Percentiles rank a stretch among this genome's conserved stretches.
These are phyloP conservation scores for Camelus dromedarius DNA, from an alignment of 2,113 vertebrate genomes.

Conservation along the genomic window DNA sequence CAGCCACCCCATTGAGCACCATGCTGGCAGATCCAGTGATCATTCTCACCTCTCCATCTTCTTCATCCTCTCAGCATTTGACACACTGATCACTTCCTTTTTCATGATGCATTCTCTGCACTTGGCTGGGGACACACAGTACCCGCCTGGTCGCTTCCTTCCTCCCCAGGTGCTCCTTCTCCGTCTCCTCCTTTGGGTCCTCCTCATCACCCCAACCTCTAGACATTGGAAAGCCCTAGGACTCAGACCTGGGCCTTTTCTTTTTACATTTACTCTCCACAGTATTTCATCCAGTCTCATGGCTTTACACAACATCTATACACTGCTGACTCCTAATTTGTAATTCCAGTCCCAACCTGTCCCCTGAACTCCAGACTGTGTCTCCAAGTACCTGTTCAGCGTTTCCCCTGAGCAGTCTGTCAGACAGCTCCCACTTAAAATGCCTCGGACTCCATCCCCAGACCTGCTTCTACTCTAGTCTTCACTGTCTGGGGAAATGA, in stretches of 20 bases:
- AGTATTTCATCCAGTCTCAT: background rate
- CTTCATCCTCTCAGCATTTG: background rate
- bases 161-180: background rate
- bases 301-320: background rate
- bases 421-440: background rate
- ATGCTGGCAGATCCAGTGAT: no score
- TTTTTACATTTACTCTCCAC: background rate
- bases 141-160: background rate
- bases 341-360: background rate
- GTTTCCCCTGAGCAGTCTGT: background rate
- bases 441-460: background rate
- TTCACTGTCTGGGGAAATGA: background rate
- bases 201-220: background rate
- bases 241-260: background rate
- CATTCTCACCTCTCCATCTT: rapidly evolving
- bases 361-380: background rate
- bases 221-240: background rate
- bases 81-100: rapidly evolving
- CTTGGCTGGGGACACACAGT: background rate
- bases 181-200: background rate
- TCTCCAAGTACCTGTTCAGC: background rate
- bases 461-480: background rate
- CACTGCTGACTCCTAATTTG: background rate
- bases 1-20: background rate
- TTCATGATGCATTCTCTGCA: background rate